phyloP scores from a whole-genome alignment of 2,888 invertebrate genomes.

The Cybosia mesomella region DNA sequence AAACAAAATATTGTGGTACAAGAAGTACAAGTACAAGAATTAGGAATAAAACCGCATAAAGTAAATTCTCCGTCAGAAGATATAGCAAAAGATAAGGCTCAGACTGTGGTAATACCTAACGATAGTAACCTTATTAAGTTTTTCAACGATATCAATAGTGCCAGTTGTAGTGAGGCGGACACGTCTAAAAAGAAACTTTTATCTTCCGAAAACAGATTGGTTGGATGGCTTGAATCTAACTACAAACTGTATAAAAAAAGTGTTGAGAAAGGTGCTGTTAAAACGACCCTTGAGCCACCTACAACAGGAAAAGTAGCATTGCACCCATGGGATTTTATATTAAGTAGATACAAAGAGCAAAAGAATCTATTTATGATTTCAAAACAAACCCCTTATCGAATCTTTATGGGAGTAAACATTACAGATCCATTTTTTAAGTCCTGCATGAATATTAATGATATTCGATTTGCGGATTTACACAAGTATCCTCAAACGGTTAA shows the following conservation, averaged over 20 bases:
- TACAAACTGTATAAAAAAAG: constrained; percentile 72
- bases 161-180: not conserved
- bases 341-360: constrained; percentile 69
- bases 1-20: not conserved
- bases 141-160: constrained; percentile 9
- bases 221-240: constrained; percentile 72
- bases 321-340: constrained; percentile 76
- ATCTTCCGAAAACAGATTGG: constrained; percentile 60
- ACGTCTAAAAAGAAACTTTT: constrained; percentile 30
- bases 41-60: not conserved
- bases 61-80: not conserved
- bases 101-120: not conserved
- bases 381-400: constrained; percentile 66
- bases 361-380: constrained; percentile 75
- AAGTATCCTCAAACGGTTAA: constrained; percentile 75
- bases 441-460: constrained; percentile 74
- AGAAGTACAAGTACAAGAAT: not conserved
- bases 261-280: constrained; percentile 56
- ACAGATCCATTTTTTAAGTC: constrained; percentile 63
- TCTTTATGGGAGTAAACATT: constrained; percentile 73
- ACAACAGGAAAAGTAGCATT: constrained; percentile 65
- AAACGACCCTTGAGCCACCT: constrained; percentile 66
- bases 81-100: not conserved
- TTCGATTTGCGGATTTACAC: constrained; percentile 67
- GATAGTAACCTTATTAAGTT: constrained; percentile 12